Evolutionary conservation across 1,140 invertebrate genomes (phyloP).

Genomic region (Mizuhopecten yessoensis): DNA sequence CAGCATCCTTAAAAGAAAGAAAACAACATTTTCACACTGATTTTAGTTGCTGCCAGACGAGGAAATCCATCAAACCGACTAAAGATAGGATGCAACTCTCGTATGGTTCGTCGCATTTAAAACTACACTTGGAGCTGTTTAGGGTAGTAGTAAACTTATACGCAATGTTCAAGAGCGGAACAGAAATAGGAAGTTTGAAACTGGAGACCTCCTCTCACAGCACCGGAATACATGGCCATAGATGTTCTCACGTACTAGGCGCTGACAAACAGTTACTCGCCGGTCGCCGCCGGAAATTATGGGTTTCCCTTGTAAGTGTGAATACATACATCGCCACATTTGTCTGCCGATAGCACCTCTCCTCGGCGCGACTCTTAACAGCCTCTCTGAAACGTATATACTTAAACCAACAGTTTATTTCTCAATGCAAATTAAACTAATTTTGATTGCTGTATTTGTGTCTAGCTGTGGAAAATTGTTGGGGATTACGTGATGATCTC

Average conservation of each 20-base stretch:
- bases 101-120: background rate
- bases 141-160: background rate
- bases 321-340: background rate
- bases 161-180: slow-evolving; percentile 19
- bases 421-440: slow-evolving; percentile 12
- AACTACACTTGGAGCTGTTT: background rate
- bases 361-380: background rate
- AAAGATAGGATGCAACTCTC: background rate
- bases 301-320: slow-evolving; percentile 12
- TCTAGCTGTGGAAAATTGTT: background rate
- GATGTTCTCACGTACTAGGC: background rate
- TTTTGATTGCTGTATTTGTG: background rate
- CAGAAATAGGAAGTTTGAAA: slow-evolving; percentile 33
- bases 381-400: background rate
- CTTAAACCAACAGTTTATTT: background rate
- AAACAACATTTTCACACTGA: background rate
- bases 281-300: slow-evolving; percentile 25
- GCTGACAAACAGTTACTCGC: background rate
- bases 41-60: background rate
- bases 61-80: background rate
- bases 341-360: background rate
- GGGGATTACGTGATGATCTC: background rate
- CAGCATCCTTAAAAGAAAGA: background rate
- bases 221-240: slow-evolving; percentile 19
- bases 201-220: slow-evolving; percentile 21